Percentiles rank a stretch among this genome's conserved stretches.
These are phyloP conservation scores for Gymnoscelis rufifasciata DNA, from an alignment of 2,888 invertebrate species.

Conservation along the genomic window DNA sequence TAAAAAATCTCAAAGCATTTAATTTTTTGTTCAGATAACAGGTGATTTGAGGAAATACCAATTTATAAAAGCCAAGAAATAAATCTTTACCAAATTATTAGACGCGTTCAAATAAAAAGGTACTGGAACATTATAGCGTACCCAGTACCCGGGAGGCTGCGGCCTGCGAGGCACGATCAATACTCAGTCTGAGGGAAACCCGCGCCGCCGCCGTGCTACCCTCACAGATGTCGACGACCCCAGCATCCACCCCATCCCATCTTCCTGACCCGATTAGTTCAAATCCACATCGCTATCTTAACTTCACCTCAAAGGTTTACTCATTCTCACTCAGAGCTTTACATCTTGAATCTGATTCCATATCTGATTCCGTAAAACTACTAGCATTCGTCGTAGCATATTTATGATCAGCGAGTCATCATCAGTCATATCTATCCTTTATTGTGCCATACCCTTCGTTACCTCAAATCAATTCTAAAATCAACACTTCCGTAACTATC, in stretches of 20 bases:
- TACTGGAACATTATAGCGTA: slow-evolving; percentile 29
- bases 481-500: slow-evolving; percentile 25
- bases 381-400: too few relatives aligned
- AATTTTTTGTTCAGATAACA: too few relatives aligned
- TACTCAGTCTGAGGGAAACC: slow-evolving; percentile 42
- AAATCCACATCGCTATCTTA: slow-evolving; percentile 27
- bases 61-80: too few relatives aligned
- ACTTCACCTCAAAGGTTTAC: slow-evolving; percentile 23
- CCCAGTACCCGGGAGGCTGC: slow-evolving; percentile 51
- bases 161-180: slow-evolving; percentile 71
- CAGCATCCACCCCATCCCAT: slow-evolving; percentile 44
- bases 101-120: neutral
- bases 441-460: slow-evolving; percentile 22
- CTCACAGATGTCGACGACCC: slow-evolving; percentile 74
- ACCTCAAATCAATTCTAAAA: slow-evolving; percentile 18
- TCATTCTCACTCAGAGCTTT: slow-evolving; percentile 20
- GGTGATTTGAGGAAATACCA: too few relatives aligned
- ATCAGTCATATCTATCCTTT: neutral
- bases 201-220: slow-evolving; percentile 52
- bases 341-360: slow-evolving; percentile 6
- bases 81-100: too few relatives aligned
- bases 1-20: too few relatives aligned
- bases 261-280: slow-evolving; percentile 65
- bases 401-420: too few relatives aligned
- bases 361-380: too few relatives aligned